These are phyloP conservation scores for Aspidiotus rigidus DNA, from an alignment of 2,888 invertebrate genomes.

Conservation along the genomic window DNA sequence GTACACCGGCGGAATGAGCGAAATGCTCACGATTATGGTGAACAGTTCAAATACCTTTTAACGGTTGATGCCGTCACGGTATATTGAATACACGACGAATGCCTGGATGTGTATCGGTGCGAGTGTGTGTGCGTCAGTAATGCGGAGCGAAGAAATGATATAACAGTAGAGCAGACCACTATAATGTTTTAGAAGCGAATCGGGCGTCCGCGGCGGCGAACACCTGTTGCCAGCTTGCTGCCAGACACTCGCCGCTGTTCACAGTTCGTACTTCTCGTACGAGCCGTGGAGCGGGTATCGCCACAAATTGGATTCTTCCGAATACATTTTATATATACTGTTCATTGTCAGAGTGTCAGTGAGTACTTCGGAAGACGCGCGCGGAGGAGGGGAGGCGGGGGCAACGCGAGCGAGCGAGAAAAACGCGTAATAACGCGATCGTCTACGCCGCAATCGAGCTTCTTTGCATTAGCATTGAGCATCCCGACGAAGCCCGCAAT, in stretches of 20 bases:
- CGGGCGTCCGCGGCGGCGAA: conserved; percentile 28
- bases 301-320: neutral
- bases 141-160: conserved; percentile 12
- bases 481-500: no score
- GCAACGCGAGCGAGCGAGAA: no score
- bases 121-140: neutral
- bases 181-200: conserved; percentile 9
- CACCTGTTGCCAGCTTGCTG: conserved; percentile 33
- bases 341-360: no score
- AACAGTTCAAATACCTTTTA: conserved; percentile 30
- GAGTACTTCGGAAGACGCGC: no score
- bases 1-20: neutral
- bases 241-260: conserved; percentile 31
- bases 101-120: neutral
- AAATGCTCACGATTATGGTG: conserved; percentile 30
- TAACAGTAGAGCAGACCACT: conserved; percentile 31
- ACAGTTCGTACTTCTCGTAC: conserved; percentile 25
- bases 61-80: conserved; percentile 32
- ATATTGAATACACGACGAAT: conserved; percentile 21
- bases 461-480: no score
- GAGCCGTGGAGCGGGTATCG: neutral
- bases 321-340: neutral
- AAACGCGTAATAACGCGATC: no score
- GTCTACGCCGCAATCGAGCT: no score
- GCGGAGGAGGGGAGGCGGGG: no score